A percentile compares a stretch with the other conserved stretches of the same genome.
These are phyloP conservation scores for Ophion ellenae DNA, from an alignment of 2,888 invertebrate genomes.

Conservation along the genomic window DNA sequence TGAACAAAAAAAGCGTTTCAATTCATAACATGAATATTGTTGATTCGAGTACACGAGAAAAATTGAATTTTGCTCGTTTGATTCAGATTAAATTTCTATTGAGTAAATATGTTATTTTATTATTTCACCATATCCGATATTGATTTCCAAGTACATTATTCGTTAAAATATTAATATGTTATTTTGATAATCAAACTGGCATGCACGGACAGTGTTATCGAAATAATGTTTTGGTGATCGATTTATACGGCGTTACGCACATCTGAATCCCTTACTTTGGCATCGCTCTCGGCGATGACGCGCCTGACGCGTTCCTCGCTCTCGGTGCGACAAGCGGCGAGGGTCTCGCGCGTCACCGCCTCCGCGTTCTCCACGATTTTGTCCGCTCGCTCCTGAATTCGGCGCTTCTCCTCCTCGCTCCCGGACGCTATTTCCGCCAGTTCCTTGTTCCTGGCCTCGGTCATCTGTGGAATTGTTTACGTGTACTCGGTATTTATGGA, in stretches of 20 bases:
- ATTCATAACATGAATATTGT: too few species aligned
- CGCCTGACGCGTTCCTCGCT: constrained; percentile 78
- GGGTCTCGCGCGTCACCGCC: constrained; percentile 76
- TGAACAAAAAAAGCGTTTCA: too few species aligned
- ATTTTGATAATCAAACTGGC: too few species aligned
- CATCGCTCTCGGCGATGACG: constrained; percentile 77
- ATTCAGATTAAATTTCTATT: too few species aligned
- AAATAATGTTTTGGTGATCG: too few species aligned
- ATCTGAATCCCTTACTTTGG: constrained; percentile 74
- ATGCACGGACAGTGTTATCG: too few species aligned
- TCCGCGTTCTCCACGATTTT: constrained; percentile 78
- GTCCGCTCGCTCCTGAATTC: constrained; percentile 74
- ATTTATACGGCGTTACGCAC: constrained; percentile 47
- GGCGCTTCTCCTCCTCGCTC: constrained; percentile 76
- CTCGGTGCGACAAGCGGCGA: constrained; percentile 78
- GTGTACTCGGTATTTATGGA: neutral
- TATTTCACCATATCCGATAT: too few species aligned
- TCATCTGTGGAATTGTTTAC: constrained; percentile 68
- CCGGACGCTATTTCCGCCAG: constrained; percentile 72
- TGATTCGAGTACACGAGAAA: too few species aligned
- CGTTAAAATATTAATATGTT: too few species aligned
- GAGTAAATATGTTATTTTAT: too few species aligned
- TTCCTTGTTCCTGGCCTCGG: constrained; percentile 73
- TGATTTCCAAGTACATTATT: too few species aligned
- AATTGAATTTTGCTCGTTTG: too few species aligned